Evolutionary conservation across 2,113 vertebrate genomes (phyloP), one percentile per base, ranked within the genome.

Genomic region (Cinclus cinclus): DNA sequence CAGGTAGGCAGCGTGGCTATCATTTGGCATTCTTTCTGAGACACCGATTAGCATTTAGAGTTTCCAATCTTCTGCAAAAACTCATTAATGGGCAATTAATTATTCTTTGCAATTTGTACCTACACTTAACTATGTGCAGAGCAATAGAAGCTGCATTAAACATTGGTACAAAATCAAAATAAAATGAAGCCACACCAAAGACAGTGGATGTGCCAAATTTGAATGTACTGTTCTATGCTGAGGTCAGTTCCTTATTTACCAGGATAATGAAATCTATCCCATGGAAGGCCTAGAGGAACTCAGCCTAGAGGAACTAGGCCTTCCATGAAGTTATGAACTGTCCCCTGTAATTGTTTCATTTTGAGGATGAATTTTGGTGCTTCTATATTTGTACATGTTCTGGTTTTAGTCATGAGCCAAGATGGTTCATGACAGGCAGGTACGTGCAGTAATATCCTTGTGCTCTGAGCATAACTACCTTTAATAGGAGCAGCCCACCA

Each of bases 11-110:
- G 49, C 4, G 46, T 59, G 52, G 65, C 60, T 94, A 93, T 90
- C 31, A 39, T 90, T 90, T 93, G 85, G 73, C 88, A 84, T 86
- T 90, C 82, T 83, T 92, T 95, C 76, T 92, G 69, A 94, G 94
- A 56, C 31, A 53, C 68, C 24, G 37, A 84, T 94, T 89, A 88
- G 88, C 90, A 95, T 96, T 96, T 90, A 68, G 88, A 81, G 37
- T 87, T 58, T 58, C 83, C 86, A 89, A 39, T 79, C 41, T 69
- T 89, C 30, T 86, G 89, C 92, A 95, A 92, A 93, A 96, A 68
- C 85, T 90, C 76, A 64, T 89, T 93, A 96, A 91, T 63, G 53
- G 50, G 20, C 82, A 86, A 94, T 94, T 95, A 93, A 88, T 95
- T 94, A 75, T 62, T 79, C 69, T 82, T 85, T 47, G 6, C 62